Conservation (phyloP, 2,797 vertebrate genomes). For the Myotis pilosus region DNA sequence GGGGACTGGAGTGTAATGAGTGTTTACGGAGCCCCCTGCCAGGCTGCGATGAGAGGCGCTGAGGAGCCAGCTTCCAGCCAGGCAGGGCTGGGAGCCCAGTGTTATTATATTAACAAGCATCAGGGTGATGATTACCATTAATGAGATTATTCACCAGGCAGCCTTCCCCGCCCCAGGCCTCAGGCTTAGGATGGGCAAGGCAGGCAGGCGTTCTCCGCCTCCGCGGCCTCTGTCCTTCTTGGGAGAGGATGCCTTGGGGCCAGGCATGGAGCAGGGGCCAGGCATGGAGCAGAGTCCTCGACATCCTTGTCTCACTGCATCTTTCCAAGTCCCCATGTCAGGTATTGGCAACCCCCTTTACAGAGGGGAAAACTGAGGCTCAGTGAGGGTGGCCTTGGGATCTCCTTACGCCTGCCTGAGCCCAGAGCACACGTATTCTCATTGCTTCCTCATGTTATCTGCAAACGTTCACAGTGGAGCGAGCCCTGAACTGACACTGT, state of each 20-base stretch:
- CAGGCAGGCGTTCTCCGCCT: background rate
- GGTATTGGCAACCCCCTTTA: background rate
- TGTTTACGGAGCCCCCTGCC: conserved; percentile 66
- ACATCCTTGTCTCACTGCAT: background rate
- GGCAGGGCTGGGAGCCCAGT: conserved; percentile 56
- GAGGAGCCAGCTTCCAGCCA: conserved; percentile 1
- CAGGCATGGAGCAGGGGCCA: background rate
- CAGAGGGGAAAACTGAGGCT: background rate
- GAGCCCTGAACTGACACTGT: background rate
- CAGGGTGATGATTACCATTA: conserved; percentile 72
- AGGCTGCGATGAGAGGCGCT: conserved; percentile 56
- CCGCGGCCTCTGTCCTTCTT: background rate
- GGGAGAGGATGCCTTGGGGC: background rate
- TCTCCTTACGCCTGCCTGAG: background rate
- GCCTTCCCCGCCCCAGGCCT: background rate
- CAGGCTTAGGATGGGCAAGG: fast-evolving
- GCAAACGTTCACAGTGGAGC: background rate
- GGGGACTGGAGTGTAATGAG: conserved; percentile 50
- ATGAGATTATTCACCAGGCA: conserved; percentile 58
- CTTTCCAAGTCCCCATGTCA: background rate
- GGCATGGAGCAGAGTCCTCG: fast-evolving
- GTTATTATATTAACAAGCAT: conserved; percentile 70
- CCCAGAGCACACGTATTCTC: background rate
- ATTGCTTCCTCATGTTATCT: background rate
- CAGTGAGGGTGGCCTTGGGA: background rate